Evolutionary conservation across 2,888 invertebrate species (phyloP).

Genomic region (Tetrapedia diversipes): DNA sequence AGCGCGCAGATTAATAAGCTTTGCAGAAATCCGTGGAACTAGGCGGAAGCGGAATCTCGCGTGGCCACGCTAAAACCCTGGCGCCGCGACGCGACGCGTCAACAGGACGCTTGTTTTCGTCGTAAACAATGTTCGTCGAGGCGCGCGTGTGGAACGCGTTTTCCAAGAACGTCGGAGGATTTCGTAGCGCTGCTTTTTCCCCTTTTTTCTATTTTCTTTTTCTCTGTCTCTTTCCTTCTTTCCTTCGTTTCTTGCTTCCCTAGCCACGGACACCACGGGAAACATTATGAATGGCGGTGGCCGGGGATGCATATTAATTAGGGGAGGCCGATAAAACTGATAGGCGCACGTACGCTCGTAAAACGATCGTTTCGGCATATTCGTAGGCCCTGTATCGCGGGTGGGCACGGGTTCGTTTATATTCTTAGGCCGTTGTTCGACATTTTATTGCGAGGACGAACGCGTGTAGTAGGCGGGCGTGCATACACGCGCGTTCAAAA

Average conservation of each 20-base stretch:
- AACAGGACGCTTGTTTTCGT: not conserved
- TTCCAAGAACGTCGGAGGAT: not conserved
- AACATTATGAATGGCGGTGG: conserved; percentile 37
- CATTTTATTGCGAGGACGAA: conserved; percentile 57
- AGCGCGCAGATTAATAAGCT: too few species aligned
- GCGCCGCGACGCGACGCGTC: not conserved
- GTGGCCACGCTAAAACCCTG: not conserved
- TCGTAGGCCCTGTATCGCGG: conserved; percentile 51
- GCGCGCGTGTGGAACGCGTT: not conserved
- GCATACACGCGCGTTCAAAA: conserved; percentile 16
- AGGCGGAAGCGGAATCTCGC: not conserved
- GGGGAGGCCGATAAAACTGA: conserved; percentile 31
- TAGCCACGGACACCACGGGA: conserved; percentile 20
- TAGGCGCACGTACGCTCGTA: conserved; percentile 39
- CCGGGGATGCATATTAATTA: conserved; percentile 60
- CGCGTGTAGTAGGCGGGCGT: conserved; percentile 38
- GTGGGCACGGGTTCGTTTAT: conserved; percentile 59
- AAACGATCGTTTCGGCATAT: conserved; percentile 49
- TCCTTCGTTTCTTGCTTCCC: too few species aligned
- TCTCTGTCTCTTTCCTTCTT: too few species aligned
- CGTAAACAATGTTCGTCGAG: not conserved
- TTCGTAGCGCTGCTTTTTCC: not conserved
- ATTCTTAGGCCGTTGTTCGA: conserved; percentile 63
- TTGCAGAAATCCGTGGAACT: not conserved
- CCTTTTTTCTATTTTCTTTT: too few species aligned